Base-by-base conservation (phyloP, 1,140 invertebrate genomes). In the Aphelenchoides fujianensis region DNA sequence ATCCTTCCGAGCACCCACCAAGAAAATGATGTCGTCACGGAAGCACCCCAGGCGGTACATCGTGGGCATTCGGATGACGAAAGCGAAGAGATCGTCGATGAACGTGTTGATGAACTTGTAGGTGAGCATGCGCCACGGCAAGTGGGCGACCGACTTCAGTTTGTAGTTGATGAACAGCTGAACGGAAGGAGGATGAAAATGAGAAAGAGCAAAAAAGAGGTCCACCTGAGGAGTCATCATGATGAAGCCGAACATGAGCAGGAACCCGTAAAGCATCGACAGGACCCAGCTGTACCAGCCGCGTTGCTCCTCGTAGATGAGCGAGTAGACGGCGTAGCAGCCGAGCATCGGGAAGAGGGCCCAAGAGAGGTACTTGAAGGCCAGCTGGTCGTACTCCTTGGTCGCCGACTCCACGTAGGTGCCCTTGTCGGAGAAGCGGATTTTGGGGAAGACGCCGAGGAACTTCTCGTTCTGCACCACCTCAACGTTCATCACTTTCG, bases 71-170 rank as follows among this genome's bases (percentile, higher is more conserved):
- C 92, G 94, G 72, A 99, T 95, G 62, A 98, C 93, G 85, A 98
- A 98, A 3, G 95, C 95, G 87, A 98, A 98, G 30, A 98, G 88
- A 86, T 98, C 95, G 85, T 98, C 96, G 75, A 98, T 98, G 85
- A 99, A 98, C 0, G 96, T 98, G 85, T 98, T 98, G 84, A 98
- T 97, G 19, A 95, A 95, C 89, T 90, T 97, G 85, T 98, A 98
- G 90, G 96, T 97, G 82, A 98, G 97, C 37, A 94, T 91, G 82
- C 91, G 12, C 64, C 64, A 67, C 5, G 96, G 96, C 63, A 99
- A 84, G 84, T 97, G 95, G 7, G 95, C 95, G n/a, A 99, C 96
- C 28, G 95, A 98, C 84, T 97, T 97, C 27, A 98, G 86, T 85
- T 94, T 93, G 85, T 99, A 98, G 87, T 99, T 99, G 12, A 99